Percentiles rank a stretch among this genome's conserved stretches.
These are phyloP conservation scores for Neoarius graeffei DNA, from an alignment of 2,113 vertebrate species.

Conservation along the genomic window DNA sequence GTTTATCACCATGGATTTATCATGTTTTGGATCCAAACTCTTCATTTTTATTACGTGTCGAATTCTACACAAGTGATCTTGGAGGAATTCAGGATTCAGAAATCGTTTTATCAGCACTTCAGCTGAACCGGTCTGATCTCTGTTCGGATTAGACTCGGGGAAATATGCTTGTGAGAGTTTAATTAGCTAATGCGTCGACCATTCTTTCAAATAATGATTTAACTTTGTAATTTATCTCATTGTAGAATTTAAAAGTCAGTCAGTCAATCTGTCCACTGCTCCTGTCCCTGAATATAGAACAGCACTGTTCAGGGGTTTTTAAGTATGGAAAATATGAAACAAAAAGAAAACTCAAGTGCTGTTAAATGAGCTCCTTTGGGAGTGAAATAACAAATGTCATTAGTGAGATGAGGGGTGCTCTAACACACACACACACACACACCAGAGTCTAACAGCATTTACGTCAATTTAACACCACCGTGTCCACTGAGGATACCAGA, in stretches of 20 bases:
- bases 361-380: slow-evolving; percentile 66
- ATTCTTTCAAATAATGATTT: slow-evolving; percentile 15
- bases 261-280: background rate
- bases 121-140: background rate
- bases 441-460: slow-evolving; percentile 63
- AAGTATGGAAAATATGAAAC: slow-evolving; percentile 14
- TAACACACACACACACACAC: slow-evolving; percentile 33
- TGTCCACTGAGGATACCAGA: slow-evolving; percentile 65
- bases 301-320: background rate
- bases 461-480: slow-evolving; percentile 56
- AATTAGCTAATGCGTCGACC: background rate
- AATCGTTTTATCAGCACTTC: background rate
- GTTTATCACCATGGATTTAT: too few species aligned
- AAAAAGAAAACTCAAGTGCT: slow-evolving; percentile 10
- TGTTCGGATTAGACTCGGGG: background rate
- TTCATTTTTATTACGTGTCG: background rate
- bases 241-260: slow-evolving; percentile 1
- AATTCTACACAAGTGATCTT: background rate
- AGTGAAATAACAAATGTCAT: slow-evolving; percentile 60
- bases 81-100: background rate
- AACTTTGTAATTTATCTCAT: slow-evolving; percentile 7
- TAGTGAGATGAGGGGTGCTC: slow-evolving; percentile 36
- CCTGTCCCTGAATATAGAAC: slow-evolving; percentile 2
- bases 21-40: too few species aligned
- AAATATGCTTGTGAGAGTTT: background rate